Conservation (phyloP, 2,797 vertebrate genomes). For the Malurus splendens region DNA sequence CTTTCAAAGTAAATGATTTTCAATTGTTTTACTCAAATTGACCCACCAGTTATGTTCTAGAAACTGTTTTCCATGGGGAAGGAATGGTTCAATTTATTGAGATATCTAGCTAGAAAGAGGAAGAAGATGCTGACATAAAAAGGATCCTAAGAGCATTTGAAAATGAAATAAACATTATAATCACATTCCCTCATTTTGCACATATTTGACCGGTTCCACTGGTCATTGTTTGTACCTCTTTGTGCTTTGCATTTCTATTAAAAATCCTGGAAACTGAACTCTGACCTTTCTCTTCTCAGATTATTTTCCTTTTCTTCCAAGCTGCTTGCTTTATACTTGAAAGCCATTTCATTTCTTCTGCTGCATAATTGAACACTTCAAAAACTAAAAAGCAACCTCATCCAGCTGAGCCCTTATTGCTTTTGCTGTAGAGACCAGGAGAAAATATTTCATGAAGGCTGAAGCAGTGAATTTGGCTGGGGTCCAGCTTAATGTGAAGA, state of each 20-base stretch:
- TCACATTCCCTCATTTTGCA: background rate
- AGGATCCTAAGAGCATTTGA: background rate
- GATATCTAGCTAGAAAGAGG: background rate
- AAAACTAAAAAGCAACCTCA: background rate
- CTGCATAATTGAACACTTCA: constrained; percentile 28
- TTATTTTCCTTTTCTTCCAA: background rate
- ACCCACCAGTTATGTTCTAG: background rate
- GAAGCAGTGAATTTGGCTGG: background rate
- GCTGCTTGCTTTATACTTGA: background rate
- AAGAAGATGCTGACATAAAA: background rate
- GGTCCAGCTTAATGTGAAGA: background rate
- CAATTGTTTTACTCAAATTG: background rate
- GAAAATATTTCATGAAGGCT: background rate
- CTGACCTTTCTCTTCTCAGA: background rate
- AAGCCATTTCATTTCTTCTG: background rate
- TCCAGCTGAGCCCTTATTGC: constrained; percentile 6
- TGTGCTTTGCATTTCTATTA: background rate
- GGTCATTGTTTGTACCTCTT: background rate
- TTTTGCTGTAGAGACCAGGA: background rate
- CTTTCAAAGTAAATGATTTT: background rate
- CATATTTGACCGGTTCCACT: background rate
- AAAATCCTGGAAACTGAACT: background rate
- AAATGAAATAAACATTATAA: background rate
- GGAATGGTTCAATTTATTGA: background rate
- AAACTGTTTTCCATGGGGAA: background rate